A percentile compares a stretch with the other conserved stretches of the same genome.
These are phyloP conservation scores for Electrona antarctica DNA, from an alignment of 2,113 vertebrate genomes.

Conservation along the genomic window DNA sequence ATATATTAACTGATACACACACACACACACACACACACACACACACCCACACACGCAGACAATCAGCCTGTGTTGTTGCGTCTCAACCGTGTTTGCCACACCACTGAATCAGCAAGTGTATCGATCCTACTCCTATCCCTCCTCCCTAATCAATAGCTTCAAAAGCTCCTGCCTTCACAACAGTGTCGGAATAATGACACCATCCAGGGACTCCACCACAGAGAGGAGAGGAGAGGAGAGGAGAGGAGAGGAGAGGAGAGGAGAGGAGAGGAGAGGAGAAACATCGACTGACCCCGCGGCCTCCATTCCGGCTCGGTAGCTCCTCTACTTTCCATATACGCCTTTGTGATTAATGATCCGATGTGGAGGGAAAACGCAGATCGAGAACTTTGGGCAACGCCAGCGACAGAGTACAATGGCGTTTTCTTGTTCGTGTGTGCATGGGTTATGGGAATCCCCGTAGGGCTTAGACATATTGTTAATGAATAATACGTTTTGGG, in stretches of 20 bases:
- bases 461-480: slow-evolving; percentile 16
- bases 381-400: slow-evolving; percentile 28
- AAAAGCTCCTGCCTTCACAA: slow-evolving; percentile 63
- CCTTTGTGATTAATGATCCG: slow-evolving; percentile 57
- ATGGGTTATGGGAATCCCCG: slow-evolving; percentile 32
- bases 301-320: slow-evolving; percentile 20
- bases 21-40: slow-evolving; percentile 13
- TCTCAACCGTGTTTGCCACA: slow-evolving; percentile 35
- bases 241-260: slow-evolving; percentile 33
- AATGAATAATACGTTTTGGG: slow-evolving; percentile 18
- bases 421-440: slow-evolving; percentile 7
- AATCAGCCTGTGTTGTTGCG: slow-evolving; percentile 23
- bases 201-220: slow-evolving; percentile 34
- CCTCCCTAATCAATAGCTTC: slow-evolving; percentile 70
- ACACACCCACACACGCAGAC: slow-evolving; percentile 32
- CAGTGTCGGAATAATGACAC: slow-evolving; percentile 66
- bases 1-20: slow-evolving; percentile 27
- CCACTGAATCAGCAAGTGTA: slow-evolving; percentile 54
- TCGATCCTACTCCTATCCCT: slow-evolving; percentile 46
- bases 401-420: slow-evolving; percentile 24
- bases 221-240: slow-evolving; percentile 2
- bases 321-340: slow-evolving; percentile 44
- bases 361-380: slow-evolving; percentile 35
- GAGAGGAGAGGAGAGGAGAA: slow-evolving; percentile 29
- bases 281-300: slow-evolving; percentile 54